These are phyloP conservation scores for Nasonia vitripennis DNA, from an alignment of 1,140 invertebrate genomes.

Conservation along the genomic window DNA sequence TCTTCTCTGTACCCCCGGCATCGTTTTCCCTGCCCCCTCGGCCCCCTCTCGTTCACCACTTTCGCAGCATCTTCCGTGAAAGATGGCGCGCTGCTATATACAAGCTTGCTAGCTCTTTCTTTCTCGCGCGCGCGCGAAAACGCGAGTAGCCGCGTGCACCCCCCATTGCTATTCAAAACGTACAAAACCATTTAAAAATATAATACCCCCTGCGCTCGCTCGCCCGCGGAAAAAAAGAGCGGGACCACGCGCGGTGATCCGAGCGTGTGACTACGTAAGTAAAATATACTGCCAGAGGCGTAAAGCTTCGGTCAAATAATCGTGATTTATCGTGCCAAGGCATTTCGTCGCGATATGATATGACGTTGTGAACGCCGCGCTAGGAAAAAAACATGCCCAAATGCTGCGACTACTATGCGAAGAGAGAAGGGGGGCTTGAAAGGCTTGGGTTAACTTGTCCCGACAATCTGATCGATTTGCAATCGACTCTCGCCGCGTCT, in stretches of 20 bases:
- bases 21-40: neutral
- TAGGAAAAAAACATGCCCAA: conserved; percentile 30
- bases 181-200: conserved; percentile 75
- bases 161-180: conserved; percentile 74
- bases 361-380: conserved; percentile 17
- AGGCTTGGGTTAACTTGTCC: neutral
- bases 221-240: conserved; percentile 56
- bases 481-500: conserved; percentile 36
- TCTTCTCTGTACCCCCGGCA: conserved; percentile 36
- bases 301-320: conserved; percentile 75
- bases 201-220: conserved; percentile 66
- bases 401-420: neutral
- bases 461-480: conserved; percentile 48
- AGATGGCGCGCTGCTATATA: conserved; percentile 26
- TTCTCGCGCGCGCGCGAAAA: conserved; percentile 44
- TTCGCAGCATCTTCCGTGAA: conserved; percentile 33
- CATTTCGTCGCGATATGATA: conserved; percentile 66
- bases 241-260: conserved; percentile 62
- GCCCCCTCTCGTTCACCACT: neutral
- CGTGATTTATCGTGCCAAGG: conserved; percentile 74
- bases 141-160: conserved; percentile 41
- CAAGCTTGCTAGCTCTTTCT: neutral
- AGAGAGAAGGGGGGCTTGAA: neutral
- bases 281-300: conserved; percentile 73
- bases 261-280: conserved; percentile 73